Conservation (phyloP, 1,140 invertebrate genomes). For the Tetraneura akinire region DNA sequence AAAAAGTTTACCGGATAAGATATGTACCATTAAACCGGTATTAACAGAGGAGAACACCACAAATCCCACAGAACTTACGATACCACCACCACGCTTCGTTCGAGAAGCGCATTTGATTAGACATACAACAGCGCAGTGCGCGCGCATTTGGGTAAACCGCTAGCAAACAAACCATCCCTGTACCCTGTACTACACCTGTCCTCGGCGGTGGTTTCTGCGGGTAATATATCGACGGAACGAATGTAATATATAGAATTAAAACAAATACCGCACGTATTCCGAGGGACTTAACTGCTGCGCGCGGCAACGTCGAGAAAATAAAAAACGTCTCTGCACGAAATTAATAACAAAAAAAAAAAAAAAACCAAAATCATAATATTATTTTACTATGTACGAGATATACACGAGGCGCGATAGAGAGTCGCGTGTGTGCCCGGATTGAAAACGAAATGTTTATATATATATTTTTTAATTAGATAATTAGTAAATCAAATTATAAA, state of each 20-base stretch:
- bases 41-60: not conserved
- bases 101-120: not conserved
- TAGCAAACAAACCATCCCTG: not conserved
- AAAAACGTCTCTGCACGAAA: not conserved
- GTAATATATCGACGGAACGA: not conserved
- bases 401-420: no score
- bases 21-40: not conserved
- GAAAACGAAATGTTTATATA: no score
- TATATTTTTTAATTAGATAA: no score
- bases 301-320: not conserved
- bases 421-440: no score
- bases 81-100: not conserved
- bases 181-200: not conserved
- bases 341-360: no score
- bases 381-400: no score
- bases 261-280: constrained; percentile 10
- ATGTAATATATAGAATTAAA: not conserved
- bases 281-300: not conserved
- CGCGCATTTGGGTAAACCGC: not conserved
- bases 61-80: not conserved
- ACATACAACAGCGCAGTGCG: no score
- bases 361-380: no score
- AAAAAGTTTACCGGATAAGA: no score
- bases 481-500: no score
- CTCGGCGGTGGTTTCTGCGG: not conserved